Evolutionary conservation across 2,113 vertebrate species (phyloP).

Genomic region (Salvelinus fontinalis): DNA sequence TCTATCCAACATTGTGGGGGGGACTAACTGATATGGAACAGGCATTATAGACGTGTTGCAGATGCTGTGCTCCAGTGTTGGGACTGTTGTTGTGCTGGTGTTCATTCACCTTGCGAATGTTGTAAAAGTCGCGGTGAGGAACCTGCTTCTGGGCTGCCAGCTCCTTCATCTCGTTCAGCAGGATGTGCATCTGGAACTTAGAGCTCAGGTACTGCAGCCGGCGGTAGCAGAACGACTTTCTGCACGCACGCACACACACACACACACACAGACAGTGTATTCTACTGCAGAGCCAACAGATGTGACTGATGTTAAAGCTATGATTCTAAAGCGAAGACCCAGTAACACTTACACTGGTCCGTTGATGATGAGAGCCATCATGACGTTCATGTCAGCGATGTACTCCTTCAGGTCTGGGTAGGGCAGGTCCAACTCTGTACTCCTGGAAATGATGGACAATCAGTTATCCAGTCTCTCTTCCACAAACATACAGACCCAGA

Average conservation of each 20-base stretch:
- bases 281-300: too few relatives aligned
- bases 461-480: not conserved
- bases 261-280: too few relatives aligned
- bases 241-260: constrained; percentile 45
- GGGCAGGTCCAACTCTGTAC: constrained; percentile 85
- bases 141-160: constrained; percentile 96
- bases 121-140: constrained; percentile 96
- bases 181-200: constrained; percentile 98
- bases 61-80: not conserved
- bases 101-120: constrained; percentile 88
- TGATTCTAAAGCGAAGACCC: too few relatives aligned
- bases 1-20: not conserved
- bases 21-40: not conserved
- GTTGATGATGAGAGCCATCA: constrained; percentile 97
- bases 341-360: constrained; percentile 89
- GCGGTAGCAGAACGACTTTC: constrained; percentile 98
- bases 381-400: constrained; percentile 92
- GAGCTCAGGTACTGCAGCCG: constrained; percentile 95
- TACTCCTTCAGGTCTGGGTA: constrained; percentile 94
- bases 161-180: constrained; percentile 98
- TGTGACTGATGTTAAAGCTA: too few relatives aligned
- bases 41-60: not conserved
- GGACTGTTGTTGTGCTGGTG: not conserved
- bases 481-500: not conserved
- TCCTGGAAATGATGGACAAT: constrained; percentile 60